Percentiles rank a stretch among this genome's conserved stretches.
phyloP scores from a whole-genome alignment of 1,140 invertebrate genomes.

The Macrobrachium rosenbergii region DNA sequence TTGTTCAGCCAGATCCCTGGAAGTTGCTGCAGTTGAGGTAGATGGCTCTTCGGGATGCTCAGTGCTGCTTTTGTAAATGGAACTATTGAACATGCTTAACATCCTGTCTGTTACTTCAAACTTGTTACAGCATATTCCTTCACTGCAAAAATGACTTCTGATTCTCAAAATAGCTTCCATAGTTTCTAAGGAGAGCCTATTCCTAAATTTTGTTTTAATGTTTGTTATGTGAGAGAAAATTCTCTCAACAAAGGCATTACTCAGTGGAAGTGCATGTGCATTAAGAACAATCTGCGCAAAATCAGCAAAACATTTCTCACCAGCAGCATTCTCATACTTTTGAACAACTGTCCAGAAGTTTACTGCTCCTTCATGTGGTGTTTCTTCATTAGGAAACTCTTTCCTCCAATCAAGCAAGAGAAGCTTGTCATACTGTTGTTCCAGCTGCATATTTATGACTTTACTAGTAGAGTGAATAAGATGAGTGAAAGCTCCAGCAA shows the following conservation, averaged over 20 bases:
- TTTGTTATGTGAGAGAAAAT: conserved; percentile 29
- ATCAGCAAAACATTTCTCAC: conserved; percentile 23
- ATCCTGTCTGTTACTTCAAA: no score
- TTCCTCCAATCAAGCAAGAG: conserved; percentile 25
- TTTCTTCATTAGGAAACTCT: conserved; percentile 35
- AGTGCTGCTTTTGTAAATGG: no score
- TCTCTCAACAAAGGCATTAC: conserved; percentile 29
- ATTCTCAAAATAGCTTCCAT: no score
- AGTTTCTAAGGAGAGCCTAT: no score
- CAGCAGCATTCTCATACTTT: conserved; percentile 36
- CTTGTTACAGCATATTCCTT: no score
- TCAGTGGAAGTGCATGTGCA: conserved; percentile 38
- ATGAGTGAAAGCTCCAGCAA: conserved; percentile 25
- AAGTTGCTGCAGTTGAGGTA: no score
- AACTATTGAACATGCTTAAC: no score
- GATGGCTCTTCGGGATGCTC: no score
- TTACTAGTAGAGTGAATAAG: not conserved
- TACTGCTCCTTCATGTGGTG: conserved; percentile 26
- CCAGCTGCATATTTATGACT: conserved; percentile 13
- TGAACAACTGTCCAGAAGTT: conserved; percentile 23
- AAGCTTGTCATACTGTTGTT: conserved; percentile 34
- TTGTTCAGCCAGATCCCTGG: no score
- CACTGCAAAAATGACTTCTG: no score
- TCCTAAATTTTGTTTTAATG: conserved; percentile 34
- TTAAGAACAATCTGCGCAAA: conserved; percentile 34